Conservation (phyloP, 2,797 vertebrate species). For the Bradypus variegatus region DNA sequence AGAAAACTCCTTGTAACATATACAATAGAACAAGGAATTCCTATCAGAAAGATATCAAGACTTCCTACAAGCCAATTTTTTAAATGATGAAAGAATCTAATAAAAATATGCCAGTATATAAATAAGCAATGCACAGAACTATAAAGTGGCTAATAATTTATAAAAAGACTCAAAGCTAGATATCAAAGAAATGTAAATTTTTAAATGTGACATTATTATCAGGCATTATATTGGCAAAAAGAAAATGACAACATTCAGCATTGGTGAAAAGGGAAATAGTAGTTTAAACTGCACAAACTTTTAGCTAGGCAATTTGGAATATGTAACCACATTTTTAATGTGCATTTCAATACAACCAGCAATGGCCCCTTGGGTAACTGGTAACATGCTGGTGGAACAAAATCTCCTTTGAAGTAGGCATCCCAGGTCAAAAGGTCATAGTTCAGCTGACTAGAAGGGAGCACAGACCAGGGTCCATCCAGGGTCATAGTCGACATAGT, state of each 20-base stretch:
- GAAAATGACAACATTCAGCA: neutral
- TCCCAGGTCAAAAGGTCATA: neutral
- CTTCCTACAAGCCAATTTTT: neutral
- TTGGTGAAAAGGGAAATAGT: too few relatives aligned
- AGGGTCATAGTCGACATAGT: neutral
- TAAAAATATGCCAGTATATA: neutral
- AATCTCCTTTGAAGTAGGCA: neutral
- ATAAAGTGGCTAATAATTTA: neutral
- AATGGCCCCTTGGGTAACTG: neutral
- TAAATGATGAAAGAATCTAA: neutral
- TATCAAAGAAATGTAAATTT: neutral
- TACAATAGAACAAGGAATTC: neutral
- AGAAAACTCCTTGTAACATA: neutral
- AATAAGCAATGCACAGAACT: neutral
- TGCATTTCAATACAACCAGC: neutral
- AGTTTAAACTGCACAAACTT: neutral
- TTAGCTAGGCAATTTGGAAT: neutral
- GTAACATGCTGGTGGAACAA: neutral
- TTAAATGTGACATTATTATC: neutral
- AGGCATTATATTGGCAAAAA: neutral
- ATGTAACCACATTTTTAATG: neutral
- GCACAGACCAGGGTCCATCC: neutral
- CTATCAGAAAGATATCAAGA: neutral
- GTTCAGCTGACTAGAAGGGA: neutral
- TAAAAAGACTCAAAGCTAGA: neutral